Base-by-base conservation (phyloP, 2,113 vertebrate species). In the Strigops habroptila region DNA sequence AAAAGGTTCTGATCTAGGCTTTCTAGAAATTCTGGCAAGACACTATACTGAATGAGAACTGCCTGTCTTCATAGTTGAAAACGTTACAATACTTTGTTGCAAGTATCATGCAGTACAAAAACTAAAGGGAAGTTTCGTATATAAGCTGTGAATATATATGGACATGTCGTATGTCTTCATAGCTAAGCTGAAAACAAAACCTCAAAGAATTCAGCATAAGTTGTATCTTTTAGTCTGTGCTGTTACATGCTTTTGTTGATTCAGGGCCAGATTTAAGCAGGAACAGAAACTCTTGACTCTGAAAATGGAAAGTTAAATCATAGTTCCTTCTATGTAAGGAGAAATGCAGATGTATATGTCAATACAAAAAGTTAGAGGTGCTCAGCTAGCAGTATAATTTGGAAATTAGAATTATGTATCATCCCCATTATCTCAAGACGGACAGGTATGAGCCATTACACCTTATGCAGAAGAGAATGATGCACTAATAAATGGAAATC, bases 401-500 rank as follows among this genome's bases (percentile, higher is more conserved):
- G 48, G 60, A 74, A 52, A 27, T 91, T 33, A 75, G 75, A 84
- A 75, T 84, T 78, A 33, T 13, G 33, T 28, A 15, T 62, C 22
- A 43, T 69, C 41, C 31, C 73, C 68, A 68, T 87, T 65, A 81
- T 53, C 39, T 39, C 39, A 94, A 85, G 64, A 55, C 70, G 59
- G 46, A 57, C 33, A 55, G 23, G 53, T 69, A 81, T 80, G 35
- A 89, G 25, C 59, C 53, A 35, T 90, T 91, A 22, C 35, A 78
- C 30, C 53, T 78, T 77, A 77, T 43, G 31, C 55, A 67, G 55
- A 85, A 39, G 24, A 79, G 51, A 67, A 94, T 70, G 89, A 39
- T 70, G 55, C 59, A 88, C 46, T 73, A 82, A 82, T 91, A 81
- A 60, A 65, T 30, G 25, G 59, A 82, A 93, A 89, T 73, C 16